Evolutionary conservation across 2,797 vertebrate genomes (phyloP).

Genomic region (Syngnathus acus): DNA sequence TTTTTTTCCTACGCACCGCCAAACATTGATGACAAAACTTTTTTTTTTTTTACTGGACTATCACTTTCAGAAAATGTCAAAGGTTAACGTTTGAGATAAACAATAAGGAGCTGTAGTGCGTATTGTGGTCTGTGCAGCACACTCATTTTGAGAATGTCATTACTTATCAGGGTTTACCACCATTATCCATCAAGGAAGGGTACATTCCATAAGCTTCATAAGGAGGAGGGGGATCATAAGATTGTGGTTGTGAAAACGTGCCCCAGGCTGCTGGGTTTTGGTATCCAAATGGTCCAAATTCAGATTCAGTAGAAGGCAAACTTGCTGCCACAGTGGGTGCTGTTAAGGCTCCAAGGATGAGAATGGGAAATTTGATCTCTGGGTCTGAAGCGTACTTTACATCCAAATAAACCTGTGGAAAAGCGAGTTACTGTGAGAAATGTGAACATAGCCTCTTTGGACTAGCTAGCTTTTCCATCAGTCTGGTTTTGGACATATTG

Average conservation of each 20-base stretch:
- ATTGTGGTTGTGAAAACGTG: constrained; percentile 10
- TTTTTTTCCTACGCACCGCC: no score
- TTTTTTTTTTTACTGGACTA: no score
- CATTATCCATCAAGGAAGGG: constrained; percentile 25
- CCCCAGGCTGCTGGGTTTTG: constrained; percentile 18
- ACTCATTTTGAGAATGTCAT: not conserved
- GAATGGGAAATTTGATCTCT: constrained; percentile 61
- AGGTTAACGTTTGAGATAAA: not conserved
- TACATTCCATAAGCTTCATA: constrained; percentile 37
- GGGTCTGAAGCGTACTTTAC: constrained; percentile 63
- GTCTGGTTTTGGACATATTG: not conserved
- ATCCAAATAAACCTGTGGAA: constrained; percentile 62
- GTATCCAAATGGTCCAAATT: constrained; percentile 26
- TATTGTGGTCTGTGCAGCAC: no score
- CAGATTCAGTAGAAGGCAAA: constrained; percentile 20
- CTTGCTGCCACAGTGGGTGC: not conserved
- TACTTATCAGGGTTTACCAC: constrained; percentile 6
- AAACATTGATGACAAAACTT: no score
- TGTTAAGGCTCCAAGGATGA: constrained; percentile 43
- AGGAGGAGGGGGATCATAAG: constrained; percentile 35
- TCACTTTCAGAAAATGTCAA: not conserved
- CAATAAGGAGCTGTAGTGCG: no score
- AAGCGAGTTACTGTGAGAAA: not conserved
- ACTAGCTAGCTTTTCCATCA: not conserved
- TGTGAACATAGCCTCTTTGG: not conserved